Evolutionary conservation across 2,113 vertebrate species (phyloP).

Genomic region (Cygnus buccinator): DNA sequence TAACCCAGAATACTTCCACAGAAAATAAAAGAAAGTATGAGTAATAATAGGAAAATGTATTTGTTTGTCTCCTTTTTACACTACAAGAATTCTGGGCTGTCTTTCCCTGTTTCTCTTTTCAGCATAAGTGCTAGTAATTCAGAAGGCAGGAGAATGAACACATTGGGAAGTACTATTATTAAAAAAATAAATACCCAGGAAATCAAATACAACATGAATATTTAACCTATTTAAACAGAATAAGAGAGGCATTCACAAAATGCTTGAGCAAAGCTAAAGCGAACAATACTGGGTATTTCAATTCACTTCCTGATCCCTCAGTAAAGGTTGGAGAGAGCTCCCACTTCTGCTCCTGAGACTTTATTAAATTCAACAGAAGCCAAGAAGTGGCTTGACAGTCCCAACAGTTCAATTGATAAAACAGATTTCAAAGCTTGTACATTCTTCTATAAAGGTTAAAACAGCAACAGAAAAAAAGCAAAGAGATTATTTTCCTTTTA

Average conservation of each 20-base stretch:
- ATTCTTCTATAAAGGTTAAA: not conserved
- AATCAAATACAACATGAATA: not conserved
- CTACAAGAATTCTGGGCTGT: not conserved
- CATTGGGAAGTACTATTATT: not conserved
- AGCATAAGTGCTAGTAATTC: not conserved
- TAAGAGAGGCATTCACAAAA: not conserved
- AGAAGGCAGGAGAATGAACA: not conserved
- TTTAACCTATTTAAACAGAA: not conserved
- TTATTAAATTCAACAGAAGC: not conserved
- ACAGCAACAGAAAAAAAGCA: not conserved
- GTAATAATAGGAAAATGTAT: not conserved
- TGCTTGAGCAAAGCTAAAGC: not conserved
- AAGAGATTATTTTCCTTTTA: not conserved
- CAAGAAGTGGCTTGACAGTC: not conserved
- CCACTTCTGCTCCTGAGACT: not conserved
- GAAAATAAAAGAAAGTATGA: not conserved
- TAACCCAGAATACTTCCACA: not conserved
- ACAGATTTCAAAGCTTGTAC: not conserved
- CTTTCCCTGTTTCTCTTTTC: not conserved
- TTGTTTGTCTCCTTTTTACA: not conserved
- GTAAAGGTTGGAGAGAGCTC: not conserved
- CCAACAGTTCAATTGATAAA: not conserved
- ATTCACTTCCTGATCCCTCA: not conserved
- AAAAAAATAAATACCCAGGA: not conserved
- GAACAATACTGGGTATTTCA: not conserved